These are phyloP conservation scores for Sympetrum striolatum DNA, from an alignment of 2,888 invertebrate genomes.

Conservation along the genomic window DNA sequence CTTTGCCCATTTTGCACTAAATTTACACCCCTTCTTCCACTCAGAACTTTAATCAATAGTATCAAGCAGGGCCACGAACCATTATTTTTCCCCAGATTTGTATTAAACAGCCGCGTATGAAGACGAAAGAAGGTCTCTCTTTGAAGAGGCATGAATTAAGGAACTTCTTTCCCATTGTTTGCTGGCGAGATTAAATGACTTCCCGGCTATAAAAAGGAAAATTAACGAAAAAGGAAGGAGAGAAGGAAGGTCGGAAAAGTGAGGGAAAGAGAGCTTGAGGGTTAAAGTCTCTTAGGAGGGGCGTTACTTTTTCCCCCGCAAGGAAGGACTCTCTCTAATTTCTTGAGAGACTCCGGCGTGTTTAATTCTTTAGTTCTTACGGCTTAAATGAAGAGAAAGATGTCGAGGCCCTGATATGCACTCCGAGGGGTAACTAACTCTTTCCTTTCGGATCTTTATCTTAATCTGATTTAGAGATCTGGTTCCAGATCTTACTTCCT, in stretches of 20 bases:
- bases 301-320: background rate
- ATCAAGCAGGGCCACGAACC: too few species aligned
- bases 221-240: background rate
- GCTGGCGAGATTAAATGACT: background rate
- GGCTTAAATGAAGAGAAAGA: background rate
- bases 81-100: too few species aligned
- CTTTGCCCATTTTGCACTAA: too few species aligned
- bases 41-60: too few species aligned
- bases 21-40: too few species aligned
- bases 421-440: background rate
- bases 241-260: background rate
- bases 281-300: background rate
- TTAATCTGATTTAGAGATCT: background rate
- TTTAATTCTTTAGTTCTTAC: background rate
- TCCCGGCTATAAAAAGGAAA: background rate
- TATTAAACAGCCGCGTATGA: too few species aligned
- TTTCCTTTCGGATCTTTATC: background rate
- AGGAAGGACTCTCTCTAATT: background rate
- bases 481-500: background rate
- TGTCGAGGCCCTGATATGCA: background rate
- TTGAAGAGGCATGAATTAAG: background rate
- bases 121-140: background rate
- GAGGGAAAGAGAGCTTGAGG: background rate
- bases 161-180: background rate
- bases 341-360: background rate